Evolutionary conservation across 2,797 vertebrate genomes (phyloP).

Genomic region (Craterocephalus amniculus): DNA sequence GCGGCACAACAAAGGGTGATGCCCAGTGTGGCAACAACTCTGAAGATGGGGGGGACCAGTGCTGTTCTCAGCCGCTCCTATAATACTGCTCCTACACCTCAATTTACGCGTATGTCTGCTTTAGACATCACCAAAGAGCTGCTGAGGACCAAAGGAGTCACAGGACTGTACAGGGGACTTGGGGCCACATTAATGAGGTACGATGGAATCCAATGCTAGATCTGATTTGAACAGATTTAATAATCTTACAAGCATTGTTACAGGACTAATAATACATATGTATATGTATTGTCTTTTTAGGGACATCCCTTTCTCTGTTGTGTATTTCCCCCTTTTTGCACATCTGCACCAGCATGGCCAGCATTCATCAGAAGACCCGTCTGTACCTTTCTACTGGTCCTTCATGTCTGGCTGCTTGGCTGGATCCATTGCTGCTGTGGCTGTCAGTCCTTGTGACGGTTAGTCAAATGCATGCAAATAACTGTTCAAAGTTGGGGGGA

Average conservation of each 20-base stretch:
- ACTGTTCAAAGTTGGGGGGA: background rate
- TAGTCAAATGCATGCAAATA: conserved; percentile 29
- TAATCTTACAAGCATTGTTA: background rate
- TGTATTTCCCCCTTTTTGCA: conserved; percentile 89
- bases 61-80: conserved; percentile 83
- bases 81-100: conserved; percentile 69
- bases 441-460: conserved; percentile 89
- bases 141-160: conserved; percentile 83
- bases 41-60: conserved; percentile 80
- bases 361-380: conserved; percentile 68
- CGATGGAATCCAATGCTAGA: background rate
- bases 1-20: conserved; percentile 84
- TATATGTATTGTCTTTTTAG: conserved; percentile 60
- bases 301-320: conserved; percentile 87
- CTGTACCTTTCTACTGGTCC: conserved; percentile 86
- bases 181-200: conserved; percentile 88
- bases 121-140: conserved; percentile 85
- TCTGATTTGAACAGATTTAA: background rate
- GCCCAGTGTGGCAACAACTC: conserved; percentile 69
- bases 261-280: background rate
- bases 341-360: conserved; percentile 84
- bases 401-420: conserved; percentile 85
- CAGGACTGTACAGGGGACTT: conserved; percentile 85
- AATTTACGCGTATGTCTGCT: conserved; percentile 79
- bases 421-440: conserved; percentile 83